Evolutionary conservation across 2,113 vertebrate genomes (phyloP), one percentile per base, ranked within the genome.

Genomic region (Athene noctua): DNA sequence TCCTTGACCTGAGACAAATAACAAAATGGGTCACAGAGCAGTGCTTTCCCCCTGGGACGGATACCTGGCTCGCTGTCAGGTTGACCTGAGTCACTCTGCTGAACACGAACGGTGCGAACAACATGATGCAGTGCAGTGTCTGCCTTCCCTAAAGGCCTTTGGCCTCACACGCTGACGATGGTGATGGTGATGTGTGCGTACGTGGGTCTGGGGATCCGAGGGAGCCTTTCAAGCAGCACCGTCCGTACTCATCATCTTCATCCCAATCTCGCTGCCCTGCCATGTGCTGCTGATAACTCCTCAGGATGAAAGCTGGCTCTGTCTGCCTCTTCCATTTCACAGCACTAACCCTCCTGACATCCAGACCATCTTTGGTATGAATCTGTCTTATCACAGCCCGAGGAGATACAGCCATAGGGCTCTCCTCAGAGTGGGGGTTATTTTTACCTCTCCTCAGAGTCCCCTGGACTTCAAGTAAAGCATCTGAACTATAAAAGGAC

Each of bases 361-460:
- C 59, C 95, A 92, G 93, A 95, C 96, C 90, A 92, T 96, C 86
- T 97, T 97, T 97, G 97, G 96, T 92, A 90, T 73, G 94, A 92
- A 36, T 65, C 84, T 92, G 78, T 44, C 88, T 96, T 96, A 94
- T 96, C 89, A 0, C 75, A 67, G 92, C 59, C 86, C 46, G 71
- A 90, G 90, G 62, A 95, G 92, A 94, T 77, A 58, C 38, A 63
- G 58, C 77, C 44, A 18, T 5, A 47, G 38, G 66, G 66, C 86
- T 71, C 52, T 81, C 65, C 23, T 12, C 58, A 27, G 70, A 18
- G 11, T 9, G 59, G 49, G 68, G 47, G 30, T 65, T 97, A 71
- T 88, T 90, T 91, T 89, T 87, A 40, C 80, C 55, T 81, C 86
- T 88, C 68, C 63, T 81, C 63, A 42, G 78, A 65, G 42, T 30